Percentiles rank a stretch among this genome's conserved stretches.
phyloP scores from a whole-genome alignment of 1,140 invertebrate genomes.

The Drosophila novamexicana region DNA sequence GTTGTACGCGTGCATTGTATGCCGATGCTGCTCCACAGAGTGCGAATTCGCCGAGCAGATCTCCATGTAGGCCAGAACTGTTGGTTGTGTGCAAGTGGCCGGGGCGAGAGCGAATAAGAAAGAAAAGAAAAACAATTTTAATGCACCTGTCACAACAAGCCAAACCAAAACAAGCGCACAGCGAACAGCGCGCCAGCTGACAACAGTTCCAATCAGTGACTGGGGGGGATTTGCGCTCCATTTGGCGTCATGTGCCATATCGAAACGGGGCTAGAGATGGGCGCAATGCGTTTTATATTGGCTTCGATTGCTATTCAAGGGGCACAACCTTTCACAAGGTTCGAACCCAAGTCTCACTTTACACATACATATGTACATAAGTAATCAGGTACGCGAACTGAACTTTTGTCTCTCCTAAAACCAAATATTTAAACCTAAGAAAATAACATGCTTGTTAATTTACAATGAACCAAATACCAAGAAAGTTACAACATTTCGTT shows the following conservation, averaged over 20 bases:
- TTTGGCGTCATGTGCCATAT: conserved; percentile 15
- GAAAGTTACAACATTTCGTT: too few species aligned
- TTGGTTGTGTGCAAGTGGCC: neutral
- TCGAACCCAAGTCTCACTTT: too few species aligned
- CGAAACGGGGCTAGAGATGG: neutral
- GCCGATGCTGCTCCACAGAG: conserved; percentile 85
- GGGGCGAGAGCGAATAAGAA: neutral
- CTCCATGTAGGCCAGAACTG: conserved; percentile 98
- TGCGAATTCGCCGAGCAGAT: conserved; percentile 92
- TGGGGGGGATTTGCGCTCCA: conserved; percentile 13
- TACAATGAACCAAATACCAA: too few species aligned
- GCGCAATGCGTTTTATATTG: neutral
- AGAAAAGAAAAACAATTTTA: conserved; percentile 3
- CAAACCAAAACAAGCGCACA: conserved; percentile 9
- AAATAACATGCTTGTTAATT: too few species aligned
- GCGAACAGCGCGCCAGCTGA: conserved; percentile 11
- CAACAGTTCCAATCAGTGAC: conserved; percentile 3
- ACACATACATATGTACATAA: too few species aligned
- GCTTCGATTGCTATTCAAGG: too few species aligned
- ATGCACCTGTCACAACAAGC: conserved; percentile 5
- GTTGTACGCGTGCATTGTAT: conserved; percentile 93
- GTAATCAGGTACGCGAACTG: too few species aligned
- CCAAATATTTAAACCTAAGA: too few species aligned
- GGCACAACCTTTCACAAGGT: too few species aligned
- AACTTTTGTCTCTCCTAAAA: too few species aligned